Evolutionary conservation across 1,140 invertebrate species (phyloP), one percentile per base, ranked within the genome.

Genomic region (Elysia chlorotica): DNA sequence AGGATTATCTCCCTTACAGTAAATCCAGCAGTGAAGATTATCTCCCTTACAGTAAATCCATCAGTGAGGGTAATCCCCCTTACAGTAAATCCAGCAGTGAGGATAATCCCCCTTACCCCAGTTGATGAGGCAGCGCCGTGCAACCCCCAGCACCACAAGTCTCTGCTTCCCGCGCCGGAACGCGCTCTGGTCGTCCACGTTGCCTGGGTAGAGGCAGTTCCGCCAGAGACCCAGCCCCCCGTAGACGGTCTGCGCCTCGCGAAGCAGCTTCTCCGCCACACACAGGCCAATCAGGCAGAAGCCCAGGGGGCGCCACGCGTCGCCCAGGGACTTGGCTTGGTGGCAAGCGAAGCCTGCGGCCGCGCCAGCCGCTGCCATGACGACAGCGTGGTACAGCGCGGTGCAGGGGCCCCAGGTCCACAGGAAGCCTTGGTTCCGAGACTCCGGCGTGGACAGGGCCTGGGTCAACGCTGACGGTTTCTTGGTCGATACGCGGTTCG

Each of bases 81-180:
- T n/a, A n/a, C n/a, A n/a, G n/a, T n/a, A n/a, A n/a, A n/a, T n/a
- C n/a, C n/a, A n/a, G n/a, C n/a, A n/a, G n/a, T n/a, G n/a, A n/a
- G n/a, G n/a, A n/a, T n/a, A n/a, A n/a, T n/a, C n/a, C n/a, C 30
- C 76, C 82, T 82, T 76, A 87, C 86, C 81, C 79, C 82, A 86
- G 30, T 80, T 81, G 2, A 86, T 73, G 61, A 85, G 17, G 19
- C 79, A 56, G 68, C 82, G 80, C 48, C 84, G 76, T 2, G 85
- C n/a, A 21, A 82, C 53, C 17, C 82, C 85, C 31, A 85, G 53
- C 6, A 75, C 63, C 28, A 77, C 73, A 19, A 86, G 70, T 17
- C 65, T 66, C 37, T 36, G 75, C 53, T 76, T 80, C 36, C 71
- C 72, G 10, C 31, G 21, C 1, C 70, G 62, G 41, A 81, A 85